Evolutionary conservation across 2,113 vertebrate species (phyloP).

Genomic region (Toxostoma redivivum): DNA sequence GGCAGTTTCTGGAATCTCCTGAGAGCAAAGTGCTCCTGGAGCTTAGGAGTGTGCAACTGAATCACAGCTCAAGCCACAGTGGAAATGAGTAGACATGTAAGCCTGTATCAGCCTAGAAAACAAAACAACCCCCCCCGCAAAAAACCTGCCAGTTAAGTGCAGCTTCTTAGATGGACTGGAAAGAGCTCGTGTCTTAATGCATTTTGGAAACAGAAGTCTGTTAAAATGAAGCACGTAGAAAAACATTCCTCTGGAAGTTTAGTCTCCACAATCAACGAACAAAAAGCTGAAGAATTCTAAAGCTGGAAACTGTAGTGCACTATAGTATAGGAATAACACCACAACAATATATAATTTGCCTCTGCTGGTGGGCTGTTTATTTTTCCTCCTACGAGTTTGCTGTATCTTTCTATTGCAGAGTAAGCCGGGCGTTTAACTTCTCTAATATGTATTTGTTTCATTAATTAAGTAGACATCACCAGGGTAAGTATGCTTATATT

Average conservation of each 20-base stretch:
- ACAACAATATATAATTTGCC: not conserved
- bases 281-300: not conserved
- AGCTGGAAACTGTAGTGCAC: not conserved
- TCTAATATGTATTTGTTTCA: not conserved
- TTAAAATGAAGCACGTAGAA: not conserved
- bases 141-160: not conserved
- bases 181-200: not conserved
- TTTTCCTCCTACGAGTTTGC: not conserved
- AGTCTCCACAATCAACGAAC: not conserved
- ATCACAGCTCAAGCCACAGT: not conserved
- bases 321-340: not conserved
- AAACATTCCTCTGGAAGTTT: not conserved
- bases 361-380: not conserved
- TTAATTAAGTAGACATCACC: not conserved
- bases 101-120: not conserved
- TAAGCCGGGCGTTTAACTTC: not conserved
- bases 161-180: not conserved
- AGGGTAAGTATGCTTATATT: not conserved
- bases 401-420: not conserved
- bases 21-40: not conserved
- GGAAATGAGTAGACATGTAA: not conserved
- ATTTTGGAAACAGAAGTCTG: not conserved
- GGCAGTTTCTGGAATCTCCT: not conserved
- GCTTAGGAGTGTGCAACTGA: fast-evolving
- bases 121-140: fast-evolving